Percentiles rank a stretch among this genome's conserved stretches.
Conservation (phyloP, 2,113 vertebrate genomes). For the Rhipidura dahli region DNA sequence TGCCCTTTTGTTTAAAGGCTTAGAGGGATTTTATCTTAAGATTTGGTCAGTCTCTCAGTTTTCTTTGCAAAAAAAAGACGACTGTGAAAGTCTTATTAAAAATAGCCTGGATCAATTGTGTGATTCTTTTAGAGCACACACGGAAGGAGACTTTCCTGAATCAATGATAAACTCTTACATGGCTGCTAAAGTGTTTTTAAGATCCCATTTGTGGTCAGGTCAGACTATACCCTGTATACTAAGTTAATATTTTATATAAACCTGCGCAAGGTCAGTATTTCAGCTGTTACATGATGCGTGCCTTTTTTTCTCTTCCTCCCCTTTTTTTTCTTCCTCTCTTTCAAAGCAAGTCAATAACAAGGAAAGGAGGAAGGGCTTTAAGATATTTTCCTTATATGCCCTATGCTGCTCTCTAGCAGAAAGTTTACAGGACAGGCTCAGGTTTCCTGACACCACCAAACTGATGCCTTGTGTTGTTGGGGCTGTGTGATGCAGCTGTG, state of each 20-base stretch:
- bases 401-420: not conserved
- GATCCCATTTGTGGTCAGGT: not conserved
- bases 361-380: not conserved
- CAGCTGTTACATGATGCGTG: not conserved
- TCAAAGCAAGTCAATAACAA: not conserved
- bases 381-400: not conserved
- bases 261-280: not conserved
- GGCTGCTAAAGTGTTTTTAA: not conserved
- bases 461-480: not conserved
- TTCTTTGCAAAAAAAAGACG: not conserved
- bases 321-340: not conserved
- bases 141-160: not conserved
- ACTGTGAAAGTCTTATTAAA: not conserved
- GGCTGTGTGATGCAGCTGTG: not conserved
- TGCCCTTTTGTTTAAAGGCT: conserved; percentile 6
- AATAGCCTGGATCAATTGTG: not conserved
- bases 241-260: not conserved
- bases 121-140: not conserved
- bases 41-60: not conserved
- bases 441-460: not conserved
- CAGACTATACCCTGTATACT: not conserved
- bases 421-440: not conserved
- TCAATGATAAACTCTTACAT: not conserved
- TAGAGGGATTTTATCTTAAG: not conserved
- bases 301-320: not conserved